phyloP scores from a whole-genome alignment of 1,140 invertebrate genomes.

The Lutraria rhynchaena region DNA sequence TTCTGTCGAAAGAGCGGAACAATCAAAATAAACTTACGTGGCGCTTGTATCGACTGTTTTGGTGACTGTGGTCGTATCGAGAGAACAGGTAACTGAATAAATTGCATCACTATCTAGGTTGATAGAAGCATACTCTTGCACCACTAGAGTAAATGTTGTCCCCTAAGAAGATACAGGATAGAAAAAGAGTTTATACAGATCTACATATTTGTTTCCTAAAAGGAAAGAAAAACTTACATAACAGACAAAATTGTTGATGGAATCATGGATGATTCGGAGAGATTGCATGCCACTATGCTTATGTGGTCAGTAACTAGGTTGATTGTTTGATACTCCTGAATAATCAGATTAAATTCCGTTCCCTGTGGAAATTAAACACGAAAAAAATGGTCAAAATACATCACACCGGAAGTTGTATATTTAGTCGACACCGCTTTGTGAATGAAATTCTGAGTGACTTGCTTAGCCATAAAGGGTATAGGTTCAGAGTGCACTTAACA shows the following conservation, averaged over 20 bases:
- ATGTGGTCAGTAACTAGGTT: slow-evolving; percentile 4
- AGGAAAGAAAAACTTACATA: neutral
- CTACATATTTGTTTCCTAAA: neutral
- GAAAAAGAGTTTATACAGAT: neutral
- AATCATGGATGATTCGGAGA: neutral
- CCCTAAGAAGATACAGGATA: slow-evolving; percentile 3
- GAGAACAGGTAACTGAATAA: slow-evolving; percentile 3
- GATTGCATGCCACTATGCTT: neutral
- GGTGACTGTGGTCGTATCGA: neutral
- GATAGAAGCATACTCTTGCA: slow-evolving; percentile 30
- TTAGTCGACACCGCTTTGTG: no score
- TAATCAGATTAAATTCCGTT: slow-evolving; percentile 3
- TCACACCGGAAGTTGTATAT: no score
- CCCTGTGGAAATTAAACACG: neutral
- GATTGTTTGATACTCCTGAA: slow-evolving; percentile 2
- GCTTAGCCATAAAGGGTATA: no score
- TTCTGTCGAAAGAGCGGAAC: no score
- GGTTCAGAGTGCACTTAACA: no score
- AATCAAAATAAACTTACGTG: slow-evolving; percentile 15
- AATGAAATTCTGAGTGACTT: no score
- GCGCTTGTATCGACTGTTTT: neutral
- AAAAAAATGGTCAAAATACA: no score
- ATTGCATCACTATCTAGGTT: slow-evolving; percentile 8
- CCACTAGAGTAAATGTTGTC: slow-evolving; percentile 8
- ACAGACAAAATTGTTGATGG: neutral